These are phyloP conservation scores for Sebastes nivosus DNA, from an alignment of 2,797 vertebrate species.

Conservation along the genomic window DNA sequence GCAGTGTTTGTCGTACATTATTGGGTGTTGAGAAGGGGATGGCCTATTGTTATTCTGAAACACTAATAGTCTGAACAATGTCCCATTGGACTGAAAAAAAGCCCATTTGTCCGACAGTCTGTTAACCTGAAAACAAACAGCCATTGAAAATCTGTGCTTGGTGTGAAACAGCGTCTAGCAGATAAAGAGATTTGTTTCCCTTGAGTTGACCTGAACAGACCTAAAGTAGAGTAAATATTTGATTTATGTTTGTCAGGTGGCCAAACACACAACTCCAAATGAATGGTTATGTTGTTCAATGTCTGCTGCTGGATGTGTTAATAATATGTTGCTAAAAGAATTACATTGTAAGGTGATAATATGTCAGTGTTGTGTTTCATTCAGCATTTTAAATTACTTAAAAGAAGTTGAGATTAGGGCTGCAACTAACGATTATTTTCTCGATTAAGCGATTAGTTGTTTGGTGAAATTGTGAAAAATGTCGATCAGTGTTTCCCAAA, in stretches of 20 bases:
- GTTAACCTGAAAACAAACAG: too few relatives aligned
- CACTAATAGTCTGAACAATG: too few relatives aligned
- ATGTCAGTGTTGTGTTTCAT: neutral
- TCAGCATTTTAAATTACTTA: neutral
- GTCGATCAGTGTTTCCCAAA: too few relatives aligned
- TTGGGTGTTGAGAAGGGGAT: too few relatives aligned
- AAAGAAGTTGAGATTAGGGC: neutral
- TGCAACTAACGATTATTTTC: too few relatives aligned
- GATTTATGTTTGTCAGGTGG: neutral
- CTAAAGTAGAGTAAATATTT: constrained; percentile 1
- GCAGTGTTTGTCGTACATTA: too few relatives aligned
- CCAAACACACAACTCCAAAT: neutral
- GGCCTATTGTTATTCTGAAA: too few relatives aligned
- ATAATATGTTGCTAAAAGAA: neutral
- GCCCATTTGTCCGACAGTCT: too few relatives aligned
- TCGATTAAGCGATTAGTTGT: too few relatives aligned
- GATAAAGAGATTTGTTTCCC: neutral
- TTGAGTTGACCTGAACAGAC: neutral
- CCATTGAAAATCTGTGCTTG: too few relatives aligned
- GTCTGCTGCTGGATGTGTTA: neutral
- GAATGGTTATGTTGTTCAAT: neutral
- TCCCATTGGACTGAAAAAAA: too few relatives aligned
- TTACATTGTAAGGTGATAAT: neutral
- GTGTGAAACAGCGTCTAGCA: neutral
- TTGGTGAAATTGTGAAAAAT: too few relatives aligned